Base-by-base conservation (phyloP, 2,888 invertebrate species). In the Eupsilia transversa region DNA sequence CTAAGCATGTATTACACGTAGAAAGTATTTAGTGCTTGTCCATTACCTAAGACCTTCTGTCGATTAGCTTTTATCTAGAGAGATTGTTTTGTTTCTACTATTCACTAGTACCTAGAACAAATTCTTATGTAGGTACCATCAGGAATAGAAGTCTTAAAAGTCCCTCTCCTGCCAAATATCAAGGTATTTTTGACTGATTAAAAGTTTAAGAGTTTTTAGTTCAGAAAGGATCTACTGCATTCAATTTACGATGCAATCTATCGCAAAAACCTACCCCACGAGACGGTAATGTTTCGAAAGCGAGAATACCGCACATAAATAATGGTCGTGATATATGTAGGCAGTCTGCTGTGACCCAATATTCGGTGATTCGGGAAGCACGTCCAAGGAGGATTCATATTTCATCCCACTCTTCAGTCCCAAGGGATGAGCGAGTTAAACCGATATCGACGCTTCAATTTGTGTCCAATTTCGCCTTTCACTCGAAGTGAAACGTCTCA, bases 281-380 rank as follows among this genome's bases (percentile, higher is more conserved):
- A 43, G 38, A 72, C 66, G 71, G 71, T 78, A 82, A 79, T 81
- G 80, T 76, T 82, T 74, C 74, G 71, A 78, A 82, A 78, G 71
- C 67, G 77, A 63, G 77, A 69, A 72, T 76, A 81, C 81, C 83
- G 74, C 87, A 86, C 90, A 91, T 92, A 92, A 92, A 92, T 92
- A 92, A 92, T 85, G 78, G 80, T 73, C 77, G 79, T 90, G 91
- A 91, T 89, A 80, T 87, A 90, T 90, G 91, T 85, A 89, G 87
- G 81, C 90, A 89, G 90, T 87, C 89, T 89, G 89, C 89, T 85
- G 89, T 89, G 90, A 91, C 92, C 90, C 92, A 91, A 92, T 92
- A 92, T 92, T 91, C 89, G 86, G 89, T 86, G 90, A 91, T 90
- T 90, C 89, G 86, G 86, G 79, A 84, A 89, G 86, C 90, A 91